Conservation (phyloP, 2,888 invertebrate genomes). For the Drosophila kokeensis region DNA sequence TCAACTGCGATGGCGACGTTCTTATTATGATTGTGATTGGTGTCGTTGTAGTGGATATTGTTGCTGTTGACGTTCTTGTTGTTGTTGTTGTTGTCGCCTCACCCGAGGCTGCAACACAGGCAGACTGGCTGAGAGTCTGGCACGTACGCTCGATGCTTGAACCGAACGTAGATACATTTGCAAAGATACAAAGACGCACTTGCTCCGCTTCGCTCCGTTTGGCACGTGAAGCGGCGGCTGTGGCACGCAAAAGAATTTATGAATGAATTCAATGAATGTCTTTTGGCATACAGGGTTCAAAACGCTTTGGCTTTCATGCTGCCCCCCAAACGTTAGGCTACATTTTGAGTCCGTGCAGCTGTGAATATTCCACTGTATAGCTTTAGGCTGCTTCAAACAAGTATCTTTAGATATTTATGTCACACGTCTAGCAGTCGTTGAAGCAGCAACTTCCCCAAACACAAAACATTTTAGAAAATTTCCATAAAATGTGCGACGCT, state of each 20-base stretch:
- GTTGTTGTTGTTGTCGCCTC: constrained; percentile 34
- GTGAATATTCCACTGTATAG: constrained; percentile 30
- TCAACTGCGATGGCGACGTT: constrained; percentile 70
- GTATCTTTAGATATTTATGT: neutral
- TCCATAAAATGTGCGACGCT: constrained; percentile 8
- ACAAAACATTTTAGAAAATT: neutral
- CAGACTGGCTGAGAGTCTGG: constrained; percentile 35
- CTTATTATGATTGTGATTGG: constrained; percentile 79
- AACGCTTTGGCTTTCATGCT: neutral
- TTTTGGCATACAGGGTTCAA: constrained; percentile 2
- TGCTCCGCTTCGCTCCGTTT: constrained; percentile 32
- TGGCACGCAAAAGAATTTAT: constrained; percentile 52
- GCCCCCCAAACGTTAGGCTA: constrained; percentile 23
- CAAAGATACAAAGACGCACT: constrained; percentile 63
- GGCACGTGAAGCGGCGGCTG: constrained; percentile 38
- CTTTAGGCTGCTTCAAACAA: constrained; percentile 21
- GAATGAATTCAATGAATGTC: constrained; percentile 57
- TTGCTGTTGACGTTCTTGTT: constrained; percentile 13
- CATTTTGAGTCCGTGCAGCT: neutral
- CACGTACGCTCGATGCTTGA: constrained; percentile 62
- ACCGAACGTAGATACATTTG: constrained; percentile 52
- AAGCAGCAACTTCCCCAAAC: neutral
- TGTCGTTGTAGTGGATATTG: constrained; percentile 48
- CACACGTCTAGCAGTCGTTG: constrained; percentile 6
- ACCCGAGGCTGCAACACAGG: constrained; percentile 35